phyloP scores from a whole-genome alignment of 2,113 vertebrate genomes.

The Brachyistius frenatus region DNA sequence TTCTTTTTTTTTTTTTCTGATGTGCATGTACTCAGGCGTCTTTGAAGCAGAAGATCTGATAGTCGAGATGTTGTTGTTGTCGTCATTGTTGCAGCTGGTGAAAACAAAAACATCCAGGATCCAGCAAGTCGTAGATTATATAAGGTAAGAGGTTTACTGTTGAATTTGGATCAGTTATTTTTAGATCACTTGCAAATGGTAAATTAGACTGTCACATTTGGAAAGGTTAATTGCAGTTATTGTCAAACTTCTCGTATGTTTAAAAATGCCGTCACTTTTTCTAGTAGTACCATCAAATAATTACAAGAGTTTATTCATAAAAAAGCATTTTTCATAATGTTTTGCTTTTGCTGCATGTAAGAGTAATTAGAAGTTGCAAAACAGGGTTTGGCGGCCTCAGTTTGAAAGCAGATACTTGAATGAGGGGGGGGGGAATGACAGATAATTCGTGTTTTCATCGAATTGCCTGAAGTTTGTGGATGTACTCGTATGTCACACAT shows the following conservation, averaged over 20 bases:
- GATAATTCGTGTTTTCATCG: not conserved
- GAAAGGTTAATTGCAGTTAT: not conserved
- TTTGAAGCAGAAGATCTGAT: not conserved
- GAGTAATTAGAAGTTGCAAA: not conserved
- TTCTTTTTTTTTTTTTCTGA: not conserved
- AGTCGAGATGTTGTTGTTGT: conserved; percentile 41
- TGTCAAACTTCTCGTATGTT: no score
- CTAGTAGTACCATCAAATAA: not conserved
- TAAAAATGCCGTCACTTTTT: no score
- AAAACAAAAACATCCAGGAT: conserved; percentile 90
- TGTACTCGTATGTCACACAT: not conserved
- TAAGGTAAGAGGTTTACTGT: conserved; percentile 83
- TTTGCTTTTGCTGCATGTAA: no score
- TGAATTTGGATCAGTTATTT: not conserved
- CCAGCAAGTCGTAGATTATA: conserved; percentile 78
- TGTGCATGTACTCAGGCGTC: not conserved
- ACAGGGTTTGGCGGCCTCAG: not conserved
- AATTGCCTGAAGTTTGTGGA: not conserved
- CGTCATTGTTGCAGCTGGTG: conserved; percentile 83
- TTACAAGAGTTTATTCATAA: not conserved
- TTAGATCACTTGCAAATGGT: not conserved
- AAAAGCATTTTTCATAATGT: no score
- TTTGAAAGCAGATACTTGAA: not conserved
- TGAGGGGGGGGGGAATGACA: not conserved
- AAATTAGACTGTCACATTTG: not conserved